Evolutionary conservation across 1,140 invertebrate species (phyloP).

Genomic region (Drosophila parabipectinata): DNA sequence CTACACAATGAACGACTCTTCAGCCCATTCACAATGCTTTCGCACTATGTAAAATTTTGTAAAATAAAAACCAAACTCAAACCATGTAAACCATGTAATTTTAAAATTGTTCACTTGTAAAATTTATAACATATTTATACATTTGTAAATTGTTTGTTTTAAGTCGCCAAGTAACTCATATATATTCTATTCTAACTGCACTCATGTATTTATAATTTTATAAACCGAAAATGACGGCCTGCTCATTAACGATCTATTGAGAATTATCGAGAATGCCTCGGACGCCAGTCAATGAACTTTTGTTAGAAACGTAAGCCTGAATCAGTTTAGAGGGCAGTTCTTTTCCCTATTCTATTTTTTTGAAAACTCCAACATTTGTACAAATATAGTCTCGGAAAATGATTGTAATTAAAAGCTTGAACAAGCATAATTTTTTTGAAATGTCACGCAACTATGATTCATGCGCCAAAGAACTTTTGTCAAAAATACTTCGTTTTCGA

Average conservation of each 20-base stretch:
- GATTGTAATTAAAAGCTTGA: not conserved
- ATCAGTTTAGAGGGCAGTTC: constrained; percentile 50
- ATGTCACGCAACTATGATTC: too few relatives aligned
- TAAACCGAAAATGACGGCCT: constrained; percentile 31
- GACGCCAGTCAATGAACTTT: constrained; percentile 33
- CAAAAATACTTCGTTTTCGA: not conserved
- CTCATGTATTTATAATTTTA: constrained; percentile 74
- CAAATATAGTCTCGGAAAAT: not conserved
- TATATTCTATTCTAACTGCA: constrained; percentile 47
- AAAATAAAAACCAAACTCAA: constrained; percentile 60
- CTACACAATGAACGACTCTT: constrained; percentile 55
- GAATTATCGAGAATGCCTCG: constrained; percentile 7
- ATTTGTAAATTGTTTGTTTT: constrained; percentile 73
- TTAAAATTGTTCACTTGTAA: constrained; percentile 72
- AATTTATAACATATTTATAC: constrained; percentile 63
- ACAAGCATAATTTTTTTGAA: not conserved
- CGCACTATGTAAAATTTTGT: constrained; percentile 81
- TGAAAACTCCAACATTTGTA: too few relatives aligned
- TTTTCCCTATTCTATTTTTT: not conserved
- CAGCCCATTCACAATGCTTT: constrained; percentile 75
- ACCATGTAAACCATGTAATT: constrained; percentile 69
- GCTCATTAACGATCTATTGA: not conserved
- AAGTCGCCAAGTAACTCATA: constrained; percentile 56
- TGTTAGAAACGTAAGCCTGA: constrained; percentile 59
- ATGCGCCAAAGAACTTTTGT: constrained; percentile 6